Percentiles rank a stretch among this genome's conserved stretches.
Evolutionary conservation across 1,140 invertebrate genomes (phyloP).

Genomic region (Dinothrombium tinctorium): DNA sequence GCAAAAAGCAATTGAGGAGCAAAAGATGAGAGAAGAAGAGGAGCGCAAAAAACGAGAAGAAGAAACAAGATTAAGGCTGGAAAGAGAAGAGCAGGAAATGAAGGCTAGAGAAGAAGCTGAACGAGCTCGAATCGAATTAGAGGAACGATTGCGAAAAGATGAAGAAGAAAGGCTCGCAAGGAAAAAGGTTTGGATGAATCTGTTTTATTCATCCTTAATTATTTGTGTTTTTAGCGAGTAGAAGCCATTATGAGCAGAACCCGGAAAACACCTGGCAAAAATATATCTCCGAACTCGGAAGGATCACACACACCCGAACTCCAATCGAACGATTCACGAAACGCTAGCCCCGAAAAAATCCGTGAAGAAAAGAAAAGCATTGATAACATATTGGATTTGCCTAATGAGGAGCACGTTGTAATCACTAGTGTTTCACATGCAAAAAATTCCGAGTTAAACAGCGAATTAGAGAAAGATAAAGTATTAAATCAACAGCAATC

Average conservation of each 20-base stretch:
- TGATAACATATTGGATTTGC: no score
- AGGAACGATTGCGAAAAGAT: conserved; percentile 5
- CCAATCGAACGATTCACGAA: no score
- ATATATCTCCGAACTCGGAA: not conserved
- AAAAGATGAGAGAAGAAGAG: conserved; percentile 1
- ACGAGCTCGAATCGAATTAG: not conserved
- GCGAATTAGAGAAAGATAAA: no score
- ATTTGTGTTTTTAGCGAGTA: not conserved
- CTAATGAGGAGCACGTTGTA: no score
- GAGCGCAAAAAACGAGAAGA: not conserved
- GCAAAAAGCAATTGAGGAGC: not conserved
- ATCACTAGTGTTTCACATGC: no score
- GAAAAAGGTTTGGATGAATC: conserved; percentile 3
- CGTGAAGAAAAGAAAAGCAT: no score
- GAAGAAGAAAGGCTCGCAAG: conserved; percentile 5
- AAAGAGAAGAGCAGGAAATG: conserved; percentile 3
- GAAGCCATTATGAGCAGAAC: conserved; percentile 9
- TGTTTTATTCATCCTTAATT: not conserved
- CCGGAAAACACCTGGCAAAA: conserved; percentile 2
- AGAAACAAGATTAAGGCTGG: not conserved
- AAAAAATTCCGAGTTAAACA: no score
- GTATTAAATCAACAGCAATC: no score
- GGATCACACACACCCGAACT: conserved; percentile 1
- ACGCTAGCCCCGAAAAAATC: no score
- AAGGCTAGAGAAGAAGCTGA: conserved; percentile 7